Percentiles rank a stretch among this genome's conserved stretches.
These are phyloP conservation scores for Meganola albula DNA, from an alignment of 2,888 invertebrate genomes.

Conservation along the genomic window DNA sequence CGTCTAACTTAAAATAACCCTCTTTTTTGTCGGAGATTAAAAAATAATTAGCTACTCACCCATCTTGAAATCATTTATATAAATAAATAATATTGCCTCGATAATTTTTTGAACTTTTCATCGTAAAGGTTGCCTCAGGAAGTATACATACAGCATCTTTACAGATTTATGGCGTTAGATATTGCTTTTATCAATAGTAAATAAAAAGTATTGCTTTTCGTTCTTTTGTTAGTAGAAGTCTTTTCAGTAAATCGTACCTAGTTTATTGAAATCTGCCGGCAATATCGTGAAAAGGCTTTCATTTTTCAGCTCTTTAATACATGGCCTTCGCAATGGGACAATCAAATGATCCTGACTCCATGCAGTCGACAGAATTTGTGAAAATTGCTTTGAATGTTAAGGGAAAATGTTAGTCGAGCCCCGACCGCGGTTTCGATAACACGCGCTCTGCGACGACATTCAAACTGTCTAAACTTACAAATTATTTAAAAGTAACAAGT, in stretches of 20 bases:
- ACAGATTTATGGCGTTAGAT: constrained; percentile 15
- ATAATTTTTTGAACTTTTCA: too few relatives aligned
- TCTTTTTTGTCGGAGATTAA: too few relatives aligned
- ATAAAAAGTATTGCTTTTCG: constrained; percentile 12
- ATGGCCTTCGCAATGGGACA: constrained; percentile 9
- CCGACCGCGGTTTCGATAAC: constrained; percentile 25
- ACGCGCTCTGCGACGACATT: constrained; percentile 16
- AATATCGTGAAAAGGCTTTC: constrained; percentile 8
- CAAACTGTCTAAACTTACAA: constrained; percentile 10
- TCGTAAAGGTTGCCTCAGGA: too few relatives aligned
- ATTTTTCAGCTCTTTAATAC: constrained; percentile 7
- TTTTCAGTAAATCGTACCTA: constrained; percentile 8
- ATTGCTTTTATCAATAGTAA: constrained; percentile 7
- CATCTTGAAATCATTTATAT: too few relatives aligned
- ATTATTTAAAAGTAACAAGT: constrained; percentile 3
- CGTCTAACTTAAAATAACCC: too few relatives aligned
- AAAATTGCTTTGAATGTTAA: constrained; percentile 12
- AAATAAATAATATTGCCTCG: too few relatives aligned
- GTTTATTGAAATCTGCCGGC: constrained; percentile 21
- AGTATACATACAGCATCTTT: constrained; percentile 1
- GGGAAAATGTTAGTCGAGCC: constrained; percentile 23
- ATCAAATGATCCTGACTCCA: constrained; percentile 14
- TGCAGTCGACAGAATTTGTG: constrained; percentile 21
- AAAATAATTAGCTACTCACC: too few relatives aligned
- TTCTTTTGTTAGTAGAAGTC: constrained; percentile 12